These are phyloP conservation scores for Epicauta chinensis DNA, from an alignment of 1,140 invertebrate species.

Conservation along the genomic window DNA sequence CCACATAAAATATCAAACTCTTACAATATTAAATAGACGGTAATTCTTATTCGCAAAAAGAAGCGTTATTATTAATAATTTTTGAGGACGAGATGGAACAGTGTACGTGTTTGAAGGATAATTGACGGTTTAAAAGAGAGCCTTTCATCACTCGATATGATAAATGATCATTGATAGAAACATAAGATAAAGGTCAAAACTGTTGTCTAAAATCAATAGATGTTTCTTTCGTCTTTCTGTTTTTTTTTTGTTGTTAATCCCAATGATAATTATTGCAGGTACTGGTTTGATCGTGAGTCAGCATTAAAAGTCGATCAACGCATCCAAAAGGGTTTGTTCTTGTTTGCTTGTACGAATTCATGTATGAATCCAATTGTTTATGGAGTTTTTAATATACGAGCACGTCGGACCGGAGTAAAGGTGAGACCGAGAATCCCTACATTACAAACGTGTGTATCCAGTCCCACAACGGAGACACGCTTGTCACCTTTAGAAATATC, in stretches of 20 bases:
- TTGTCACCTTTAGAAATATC: constrained; percentile 32
- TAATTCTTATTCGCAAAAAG: too few relatives aligned
- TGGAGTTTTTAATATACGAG: constrained; percentile 65
- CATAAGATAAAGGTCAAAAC: too few relatives aligned
- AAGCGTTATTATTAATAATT: too few relatives aligned
- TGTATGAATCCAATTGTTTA: constrained; percentile 85
- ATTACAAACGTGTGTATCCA: constrained; percentile 21
- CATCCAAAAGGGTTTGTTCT: constrained; percentile 78
- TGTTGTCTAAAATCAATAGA: too few relatives aligned
- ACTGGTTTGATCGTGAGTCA: constrained; percentile 70
- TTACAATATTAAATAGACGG: too few relatives aligned
- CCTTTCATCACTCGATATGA: constrained; percentile 1
- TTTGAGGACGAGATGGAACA: too few relatives aligned
- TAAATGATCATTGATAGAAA: constrained; percentile 1
- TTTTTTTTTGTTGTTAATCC: not conserved
- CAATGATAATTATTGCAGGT: constrained; percentile 50
- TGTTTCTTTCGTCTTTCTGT: too few relatives aligned
- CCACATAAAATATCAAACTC: too few relatives aligned
- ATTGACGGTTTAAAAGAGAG: not conserved
- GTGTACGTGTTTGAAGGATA: too few relatives aligned
- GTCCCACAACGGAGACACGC: constrained; percentile 26
- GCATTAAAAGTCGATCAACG: constrained; percentile 67
- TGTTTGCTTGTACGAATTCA: constrained; percentile 93
- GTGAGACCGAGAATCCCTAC: constrained; percentile 31
- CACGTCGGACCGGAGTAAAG: constrained; percentile 38